Evolutionary conservation across 2,888 invertebrate species (phyloP).

Genomic region (Apantesis nais): DNA sequence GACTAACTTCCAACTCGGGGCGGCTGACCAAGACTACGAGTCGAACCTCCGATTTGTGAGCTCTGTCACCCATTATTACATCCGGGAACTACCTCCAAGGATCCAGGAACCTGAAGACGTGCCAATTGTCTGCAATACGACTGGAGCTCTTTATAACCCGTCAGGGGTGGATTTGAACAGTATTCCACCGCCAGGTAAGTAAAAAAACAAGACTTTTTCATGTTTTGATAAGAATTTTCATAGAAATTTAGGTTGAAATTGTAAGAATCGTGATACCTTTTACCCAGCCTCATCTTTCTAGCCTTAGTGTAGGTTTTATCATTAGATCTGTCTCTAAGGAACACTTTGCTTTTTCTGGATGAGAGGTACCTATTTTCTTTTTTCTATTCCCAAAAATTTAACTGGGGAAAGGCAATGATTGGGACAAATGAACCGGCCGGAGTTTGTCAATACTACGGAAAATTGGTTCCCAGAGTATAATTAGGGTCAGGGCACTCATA

Average conservation of each 20-base stretch:
- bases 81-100: constrained; percentile 89
- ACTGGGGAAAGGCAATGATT: too few species aligned
- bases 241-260: background rate
- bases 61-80: constrained; percentile 89
- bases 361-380: too few species aligned
- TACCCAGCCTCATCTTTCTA: too few species aligned
- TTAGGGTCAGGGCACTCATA: too few species aligned
- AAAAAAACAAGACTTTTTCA: background rate
- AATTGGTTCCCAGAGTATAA: too few species aligned
- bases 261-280: too few species aligned
- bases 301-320: too few species aligned
- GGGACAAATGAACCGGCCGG: too few species aligned
- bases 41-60: constrained; percentile 90
- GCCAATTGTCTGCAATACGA: constrained; percentile 87
- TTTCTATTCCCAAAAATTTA: too few species aligned
- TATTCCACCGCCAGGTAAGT: constrained; percentile 88
- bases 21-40: constrained; percentile 88
- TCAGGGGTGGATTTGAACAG: constrained; percentile 81
- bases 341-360: too few species aligned
- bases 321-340: too few species aligned
- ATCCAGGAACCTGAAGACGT: constrained; percentile 57
- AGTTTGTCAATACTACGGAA: too few species aligned
- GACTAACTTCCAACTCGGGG: constrained; percentile 89
- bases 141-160: constrained; percentile 93
- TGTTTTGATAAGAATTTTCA: background rate